Evolutionary conservation across 64 coral and sea anemone species (phyloP).

Genomic region (Catalaphyllia jardinei): DNA sequence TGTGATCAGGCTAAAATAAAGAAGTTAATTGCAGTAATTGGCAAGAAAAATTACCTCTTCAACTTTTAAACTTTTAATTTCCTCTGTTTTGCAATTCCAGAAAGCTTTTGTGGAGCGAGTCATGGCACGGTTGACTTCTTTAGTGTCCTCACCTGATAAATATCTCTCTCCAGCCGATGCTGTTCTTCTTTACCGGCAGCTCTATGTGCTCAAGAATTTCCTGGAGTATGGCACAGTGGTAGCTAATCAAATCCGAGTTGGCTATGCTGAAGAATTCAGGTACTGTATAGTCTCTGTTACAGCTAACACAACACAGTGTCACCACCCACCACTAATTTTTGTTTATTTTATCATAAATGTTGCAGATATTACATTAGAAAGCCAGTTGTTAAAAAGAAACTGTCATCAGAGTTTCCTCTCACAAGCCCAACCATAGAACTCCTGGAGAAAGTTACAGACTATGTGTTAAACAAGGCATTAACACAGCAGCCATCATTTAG

Average conservation of each 20-base stretch:
- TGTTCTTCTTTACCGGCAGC: conserved; percentile 76
- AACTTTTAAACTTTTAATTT: neutral
- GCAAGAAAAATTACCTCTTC: too few species aligned
- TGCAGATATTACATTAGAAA: conserved; percentile 85
- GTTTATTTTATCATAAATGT: neutral
- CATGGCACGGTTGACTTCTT: conserved; percentile 63
- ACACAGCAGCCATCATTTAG: neutral
- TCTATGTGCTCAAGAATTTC: conserved; percentile 84
- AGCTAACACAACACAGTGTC: too few species aligned
- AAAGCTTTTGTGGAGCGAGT: conserved; percentile 68
- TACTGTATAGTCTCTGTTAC: neutral
- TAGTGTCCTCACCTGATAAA: conserved; percentile 49
- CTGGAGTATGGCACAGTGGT: conserved; percentile 74
- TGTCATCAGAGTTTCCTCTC: conserved; percentile 65
- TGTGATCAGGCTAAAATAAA: too few species aligned
- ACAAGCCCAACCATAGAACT: conserved; percentile 65
- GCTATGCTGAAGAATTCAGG: conserved; percentile 98
- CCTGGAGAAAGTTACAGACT: conserved; percentile 60
- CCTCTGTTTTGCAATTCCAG: conserved; percentile 14
- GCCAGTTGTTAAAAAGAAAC: conserved; percentile 55
- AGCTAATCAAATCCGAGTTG: conserved; percentile 54
- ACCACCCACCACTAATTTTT: too few species aligned
- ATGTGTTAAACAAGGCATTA: conserved; percentile 34
- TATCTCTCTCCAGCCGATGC: conserved; percentile 66
- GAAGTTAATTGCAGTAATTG: too few species aligned